These are phyloP conservation scores for Steinernema feltiae DNA, from an alignment of 1,140 invertebrate species.

Conservation along the genomic window DNA sequence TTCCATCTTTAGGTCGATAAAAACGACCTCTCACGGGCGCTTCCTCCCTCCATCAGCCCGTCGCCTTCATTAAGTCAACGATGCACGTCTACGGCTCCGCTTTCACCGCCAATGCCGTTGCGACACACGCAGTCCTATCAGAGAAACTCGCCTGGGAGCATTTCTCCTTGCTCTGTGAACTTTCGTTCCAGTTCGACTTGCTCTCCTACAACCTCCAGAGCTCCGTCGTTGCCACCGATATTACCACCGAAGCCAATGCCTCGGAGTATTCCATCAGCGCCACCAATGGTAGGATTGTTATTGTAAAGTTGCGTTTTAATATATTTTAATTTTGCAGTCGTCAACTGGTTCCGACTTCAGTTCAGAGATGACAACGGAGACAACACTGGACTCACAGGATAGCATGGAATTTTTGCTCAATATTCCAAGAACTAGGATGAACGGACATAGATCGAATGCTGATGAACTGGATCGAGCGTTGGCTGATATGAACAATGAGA, in stretches of 20 bases:
- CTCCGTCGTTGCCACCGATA: constrained; percentile 18
- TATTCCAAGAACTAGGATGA: not conserved
- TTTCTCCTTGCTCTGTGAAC: not conserved
- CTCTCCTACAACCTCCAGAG: not conserved
- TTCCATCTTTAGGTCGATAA: constrained; percentile 31
- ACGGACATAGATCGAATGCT: not conserved
- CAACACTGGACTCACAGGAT: not conserved
- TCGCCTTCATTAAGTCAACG: constrained; percentile 7
- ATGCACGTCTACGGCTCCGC: constrained; percentile 9
- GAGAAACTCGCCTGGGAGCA: not conserved
- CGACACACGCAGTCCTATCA: not conserved
- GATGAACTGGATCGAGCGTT: not conserved
- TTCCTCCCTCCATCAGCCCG: constrained; percentile 14
- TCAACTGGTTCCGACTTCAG: not conserved
- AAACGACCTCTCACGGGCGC: constrained; percentile 28
- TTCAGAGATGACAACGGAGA: not conserved
- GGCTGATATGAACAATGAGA: constrained; percentile 6
- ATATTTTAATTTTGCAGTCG: not conserved
- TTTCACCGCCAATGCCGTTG: not conserved
- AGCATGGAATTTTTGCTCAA: not conserved
- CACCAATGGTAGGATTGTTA: not conserved
- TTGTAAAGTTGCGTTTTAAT: not conserved
- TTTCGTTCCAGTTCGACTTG: not conserved
- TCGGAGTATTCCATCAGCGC: not conserved
- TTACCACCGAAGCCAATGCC: constrained; percentile 35